Evolutionary conservation across 2,888 invertebrate genomes (phyloP), one percentile per base, ranked within the genome.

Genomic region (Leucophenga maculata): DNA sequence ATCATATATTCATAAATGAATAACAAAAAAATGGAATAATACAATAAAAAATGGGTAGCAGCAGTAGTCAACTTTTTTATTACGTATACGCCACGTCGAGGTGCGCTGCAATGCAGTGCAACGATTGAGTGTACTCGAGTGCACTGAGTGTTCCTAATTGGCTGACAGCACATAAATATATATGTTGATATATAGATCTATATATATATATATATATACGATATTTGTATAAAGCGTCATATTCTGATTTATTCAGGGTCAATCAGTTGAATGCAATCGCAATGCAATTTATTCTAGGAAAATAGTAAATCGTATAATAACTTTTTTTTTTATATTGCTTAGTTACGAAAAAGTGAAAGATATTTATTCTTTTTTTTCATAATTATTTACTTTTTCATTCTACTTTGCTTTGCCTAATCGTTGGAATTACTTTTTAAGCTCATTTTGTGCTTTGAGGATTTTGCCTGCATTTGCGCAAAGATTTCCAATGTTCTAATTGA

Each of bases 401-500:
- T 39, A 39, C 4, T 26, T 26, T 3, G 26, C 26, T 26, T 26
- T 26, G 4, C 26, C 26, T 11, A 39, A 39, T 39, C 39, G 46
- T 76, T n/a, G 79, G 81, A 76, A 81, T 81, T 81, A 81, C 70
- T 76, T 84, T 81, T 79, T 84, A 81, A 81, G 81, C 75, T 74
- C 75, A 72, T 72, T 78, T 83, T 78, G 82, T 78, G 75, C 75
- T 81, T 69, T 66, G 62, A 69, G 78, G 85, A 84, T 85, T 83
- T 83, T 65, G 72, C 75, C 73, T 84, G 78, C 77, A 85, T 84
- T 85, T 82, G 78, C 55, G 75, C 72, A 78, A 39, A 77, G 77
- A 79, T 78, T n/a, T 79, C 77, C 72, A 78, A 77, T 77, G 81
- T 80, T 82, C 81, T 82, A 82, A 82, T 82, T 82, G 81, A 82